These are phyloP conservation scores for Eupithecia tripunctaria DNA, from an alignment of 2,888 invertebrate species.

Conservation along the genomic window DNA sequence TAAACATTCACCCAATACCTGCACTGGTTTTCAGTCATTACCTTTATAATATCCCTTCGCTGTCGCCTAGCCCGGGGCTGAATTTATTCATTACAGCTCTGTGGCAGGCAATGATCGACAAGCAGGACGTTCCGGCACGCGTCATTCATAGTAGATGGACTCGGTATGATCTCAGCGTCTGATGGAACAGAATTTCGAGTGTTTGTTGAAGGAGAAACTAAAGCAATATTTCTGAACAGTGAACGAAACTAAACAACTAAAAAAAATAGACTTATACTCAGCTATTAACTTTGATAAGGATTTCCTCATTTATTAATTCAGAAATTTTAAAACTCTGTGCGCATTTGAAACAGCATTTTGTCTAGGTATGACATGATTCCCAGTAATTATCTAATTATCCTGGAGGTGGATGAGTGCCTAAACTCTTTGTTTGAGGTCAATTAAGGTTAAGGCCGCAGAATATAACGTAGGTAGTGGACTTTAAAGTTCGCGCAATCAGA, in stretches of 20 bases:
- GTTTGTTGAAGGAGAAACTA: not conserved
- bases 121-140: not conserved
- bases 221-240: not conserved
- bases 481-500: not conserved
- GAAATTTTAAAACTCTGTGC: not conserved
- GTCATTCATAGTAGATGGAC: not conserved
- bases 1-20: too few species aligned
- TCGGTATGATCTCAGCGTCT: constrained; percentile 3
- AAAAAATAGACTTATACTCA: too few species aligned
- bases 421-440: not conserved
- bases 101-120: not conserved
- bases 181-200: not conserved
- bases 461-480: not conserved
- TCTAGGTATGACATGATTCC: too few species aligned
- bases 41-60: not conserved
- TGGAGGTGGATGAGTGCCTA: not conserved
- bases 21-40: too few species aligned
- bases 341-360: not conserved
- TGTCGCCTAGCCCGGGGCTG: not conserved
- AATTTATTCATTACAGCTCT: not conserved
- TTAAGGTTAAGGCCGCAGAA: not conserved
- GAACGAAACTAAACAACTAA: not conserved
- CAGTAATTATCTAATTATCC: not conserved
- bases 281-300: not conserved
- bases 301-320: not conserved